Percentiles rank a stretch among this genome's conserved stretches.
These are phyloP conservation scores for Saxidomus purpurata DNA, from an alignment of 1,140 invertebrate species.

Conservation along the genomic window DNA sequence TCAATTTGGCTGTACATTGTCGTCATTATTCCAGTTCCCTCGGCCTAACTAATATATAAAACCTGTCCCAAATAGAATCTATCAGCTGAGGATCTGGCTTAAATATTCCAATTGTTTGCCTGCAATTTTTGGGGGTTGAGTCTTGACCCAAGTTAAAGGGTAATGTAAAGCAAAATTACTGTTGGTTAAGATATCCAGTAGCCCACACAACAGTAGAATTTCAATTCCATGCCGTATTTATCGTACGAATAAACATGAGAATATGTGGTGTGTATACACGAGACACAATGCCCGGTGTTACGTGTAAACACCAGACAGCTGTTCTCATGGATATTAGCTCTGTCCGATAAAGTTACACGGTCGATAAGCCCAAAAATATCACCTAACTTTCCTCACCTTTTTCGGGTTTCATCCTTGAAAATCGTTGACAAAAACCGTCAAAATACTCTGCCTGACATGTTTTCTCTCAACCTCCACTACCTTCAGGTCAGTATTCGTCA, in stretches of 20 bases:
- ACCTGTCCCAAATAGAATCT: too few relatives aligned
- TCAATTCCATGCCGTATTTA: too few relatives aligned
- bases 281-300: not conserved
- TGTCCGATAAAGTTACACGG: constrained; percentile 38
- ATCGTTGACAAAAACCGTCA: constrained; percentile 5
- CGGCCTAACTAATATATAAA: too few relatives aligned
- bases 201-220: too few relatives aligned
- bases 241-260: constrained; percentile 6
- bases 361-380: constrained; percentile 5
- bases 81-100: too few relatives aligned
- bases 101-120: too few relatives aligned
- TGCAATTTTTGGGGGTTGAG: too few relatives aligned
- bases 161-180: too few relatives aligned
- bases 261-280: not conserved
- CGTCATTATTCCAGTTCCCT: too few relatives aligned
- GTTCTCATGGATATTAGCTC: constrained; percentile 35
- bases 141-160: too few relatives aligned
- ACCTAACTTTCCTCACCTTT: constrained; percentile 48
- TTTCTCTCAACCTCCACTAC: not conserved
- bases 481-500: not conserved
- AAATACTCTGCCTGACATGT: not conserved
- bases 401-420: constrained; percentile 65
- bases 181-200: too few relatives aligned
- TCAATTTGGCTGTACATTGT: too few relatives aligned
- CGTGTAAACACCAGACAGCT: constrained; percentile 18